These are phyloP conservation scores for Leptobrachium ailaonicum DNA, from an alignment of 2,113 vertebrate genomes.

Conservation along the genomic window DNA sequence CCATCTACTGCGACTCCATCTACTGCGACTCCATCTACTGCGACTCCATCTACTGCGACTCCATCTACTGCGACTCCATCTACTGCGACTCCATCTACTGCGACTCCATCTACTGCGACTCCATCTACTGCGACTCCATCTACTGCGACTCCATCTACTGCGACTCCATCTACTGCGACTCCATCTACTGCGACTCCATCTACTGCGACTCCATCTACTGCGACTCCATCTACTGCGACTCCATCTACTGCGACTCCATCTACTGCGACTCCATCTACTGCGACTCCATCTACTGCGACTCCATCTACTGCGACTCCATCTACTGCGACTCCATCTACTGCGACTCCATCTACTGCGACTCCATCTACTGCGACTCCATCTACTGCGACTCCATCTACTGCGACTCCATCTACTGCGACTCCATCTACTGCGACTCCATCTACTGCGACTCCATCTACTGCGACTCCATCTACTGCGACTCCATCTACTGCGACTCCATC, in stretches of 20 bases:
- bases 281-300: slow-evolving; percentile 64
- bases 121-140: slow-evolving; percentile 58
- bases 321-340: slow-evolving; percentile 51
- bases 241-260: slow-evolving; percentile 58
- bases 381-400: slow-evolving; percentile 51
- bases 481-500: slow-evolving; percentile 58
- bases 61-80: slow-evolving; percentile 58
- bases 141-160: slow-evolving; percentile 51
- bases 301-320: slow-evolving; percentile 58
- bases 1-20: slow-evolving; percentile 58
- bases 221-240: slow-evolving; percentile 64
- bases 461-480: slow-evolving; percentile 64
- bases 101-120: slow-evolving; percentile 64
- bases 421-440: slow-evolving; percentile 58
- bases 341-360: slow-evolving; percentile 64
- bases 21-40: slow-evolving; percentile 51
- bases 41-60: slow-evolving; percentile 64
- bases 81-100: slow-evolving; percentile 51
- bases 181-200: slow-evolving; percentile 58
- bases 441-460: slow-evolving; percentile 51
- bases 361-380: slow-evolving; percentile 58
- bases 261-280: slow-evolving; percentile 51
- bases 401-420: slow-evolving; percentile 64
- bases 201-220: slow-evolving; percentile 51
- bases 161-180: slow-evolving; percentile 64